Evolutionary conservation across 2,888 invertebrate species (phyloP), one percentile per base, ranked within the genome.

Genomic region (Lasioglossum lativentre): DNA sequence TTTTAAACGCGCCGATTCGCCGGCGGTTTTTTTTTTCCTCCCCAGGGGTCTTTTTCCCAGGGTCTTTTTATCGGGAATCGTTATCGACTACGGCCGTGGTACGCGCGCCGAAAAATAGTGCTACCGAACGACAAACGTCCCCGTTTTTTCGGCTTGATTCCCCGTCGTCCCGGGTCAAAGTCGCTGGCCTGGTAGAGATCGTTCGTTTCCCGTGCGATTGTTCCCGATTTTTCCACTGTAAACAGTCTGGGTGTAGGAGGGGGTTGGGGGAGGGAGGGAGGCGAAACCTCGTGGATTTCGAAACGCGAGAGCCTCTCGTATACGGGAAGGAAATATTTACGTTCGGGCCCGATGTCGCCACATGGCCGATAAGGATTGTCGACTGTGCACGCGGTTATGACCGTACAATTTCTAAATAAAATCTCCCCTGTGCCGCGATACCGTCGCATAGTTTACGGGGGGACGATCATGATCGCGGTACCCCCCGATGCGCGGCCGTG

Each of bases 271-370:
- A n/a, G n/a, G n/a, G n/a, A n/a, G 74, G 73, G 6, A 68, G 30
- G 45, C 34, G 56, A 56, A 23, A 16, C 38, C 42, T 59, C 45
- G 27, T n/a, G 75, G n/a, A 71, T 78, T 72, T 80, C 76, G 76
- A 71, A 83, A 78, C 72, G 38, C 59, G 74, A 34, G 34, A 19
- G 6, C 23, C 71, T 6, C 63, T 19, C 27, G 74, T 68, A 40
- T 42, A 38, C 75, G 66, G 77, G 77, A 79, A 80, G 75, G 82
- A 86, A 88, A 90, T 90, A 84, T 88, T 86, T 88, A 87, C 68
- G 63, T 75, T 83, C 71, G 68, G 30, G 30, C 34, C 59, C 73
- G 75, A 82, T 78, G 83, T 83, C 84, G 80, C 63, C 83, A 47
- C 34, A 34, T 56, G 16, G 12, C 52, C 74, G 87, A 90, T 90